phyloP scores from a whole-genome alignment of 2,113 vertebrate genomes.

The Clarias macrocephalus region DNA sequence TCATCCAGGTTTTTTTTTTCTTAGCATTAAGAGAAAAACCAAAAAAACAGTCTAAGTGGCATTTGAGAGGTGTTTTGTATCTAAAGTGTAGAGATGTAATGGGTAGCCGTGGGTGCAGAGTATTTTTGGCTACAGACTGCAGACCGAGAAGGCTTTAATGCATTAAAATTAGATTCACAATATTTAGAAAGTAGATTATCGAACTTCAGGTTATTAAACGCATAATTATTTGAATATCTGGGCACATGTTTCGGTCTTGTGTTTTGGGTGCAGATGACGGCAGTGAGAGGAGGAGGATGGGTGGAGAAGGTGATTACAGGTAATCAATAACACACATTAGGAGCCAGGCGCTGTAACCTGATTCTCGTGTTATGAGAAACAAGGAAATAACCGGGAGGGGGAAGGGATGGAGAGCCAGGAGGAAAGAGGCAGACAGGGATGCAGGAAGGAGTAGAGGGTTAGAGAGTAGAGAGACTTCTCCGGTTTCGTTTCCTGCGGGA shows the following conservation, averaged over 20 bases:
- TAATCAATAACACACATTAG: conserved; percentile 70
- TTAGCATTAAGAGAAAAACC: background rate
- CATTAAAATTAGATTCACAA: background rate
- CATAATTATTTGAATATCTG: background rate
- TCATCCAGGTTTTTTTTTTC: conserved; percentile 15
- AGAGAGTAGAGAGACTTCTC: conserved; percentile 56
- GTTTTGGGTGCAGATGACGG: conserved; percentile 22
- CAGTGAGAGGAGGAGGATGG: conserved; percentile 56
- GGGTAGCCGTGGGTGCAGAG: background rate
- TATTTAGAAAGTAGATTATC: background rate
- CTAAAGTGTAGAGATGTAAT: background rate
- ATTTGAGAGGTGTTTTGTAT: background rate
- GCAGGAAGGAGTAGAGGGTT: conserved; percentile 12
- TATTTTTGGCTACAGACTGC: background rate
- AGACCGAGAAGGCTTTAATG: background rate
- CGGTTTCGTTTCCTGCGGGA: conserved; percentile 48
- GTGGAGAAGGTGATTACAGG: conserved; percentile 51
- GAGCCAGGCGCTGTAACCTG: conserved; percentile 64
- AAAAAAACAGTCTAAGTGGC: background rate
- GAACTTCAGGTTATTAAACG: background rate
- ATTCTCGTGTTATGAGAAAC: conserved; percentile 61
- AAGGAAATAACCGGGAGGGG: conserved; percentile 29
- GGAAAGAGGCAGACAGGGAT: conserved; percentile 23
- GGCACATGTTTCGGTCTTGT: background rate
- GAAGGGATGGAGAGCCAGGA: conserved; percentile 36